phyloP scores from a whole-genome alignment of 2,113 vertebrate genomes.

The Misgurnus anguillicaudatus region DNA sequence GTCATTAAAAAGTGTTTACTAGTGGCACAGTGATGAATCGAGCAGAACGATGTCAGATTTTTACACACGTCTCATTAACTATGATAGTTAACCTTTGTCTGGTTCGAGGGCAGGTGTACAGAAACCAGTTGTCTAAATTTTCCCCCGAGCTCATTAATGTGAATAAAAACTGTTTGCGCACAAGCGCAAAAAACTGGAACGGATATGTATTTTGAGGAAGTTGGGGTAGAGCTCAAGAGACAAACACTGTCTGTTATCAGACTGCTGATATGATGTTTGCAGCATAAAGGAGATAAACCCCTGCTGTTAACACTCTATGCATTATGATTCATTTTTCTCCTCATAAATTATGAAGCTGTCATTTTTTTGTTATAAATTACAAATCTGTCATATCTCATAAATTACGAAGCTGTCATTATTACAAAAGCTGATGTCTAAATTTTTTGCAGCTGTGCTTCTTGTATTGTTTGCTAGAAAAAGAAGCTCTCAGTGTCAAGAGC shows the following conservation, averaged over 20 bases:
- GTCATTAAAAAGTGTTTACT: conserved; percentile 45
- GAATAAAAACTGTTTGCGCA: not conserved
- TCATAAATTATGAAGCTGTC: conserved; percentile 13
- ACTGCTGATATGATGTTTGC: not conserved
- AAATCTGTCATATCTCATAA: conserved; percentile 8
- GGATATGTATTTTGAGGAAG: not conserved
- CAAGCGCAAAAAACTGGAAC: not conserved
- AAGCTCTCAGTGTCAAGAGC: not conserved
- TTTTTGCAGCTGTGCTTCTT: conserved; percentile 16
- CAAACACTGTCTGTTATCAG: not conserved
- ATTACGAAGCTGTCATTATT: conserved; percentile 9
- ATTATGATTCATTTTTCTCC: conserved; percentile 6
- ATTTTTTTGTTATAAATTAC: conserved; percentile 8
- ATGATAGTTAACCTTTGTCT: conserved; percentile 40
- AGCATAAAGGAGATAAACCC: not conserved
- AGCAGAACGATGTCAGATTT: conserved; percentile 40
- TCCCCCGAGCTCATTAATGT: conserved; percentile 1
- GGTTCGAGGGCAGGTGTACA: conserved; percentile 5
- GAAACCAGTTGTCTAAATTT: conserved; percentile 24
- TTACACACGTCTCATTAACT: conserved; percentile 39
- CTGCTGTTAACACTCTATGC: conserved; percentile 1
- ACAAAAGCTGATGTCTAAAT: not conserved
- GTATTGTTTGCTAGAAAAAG: not conserved
- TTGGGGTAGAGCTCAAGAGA: not conserved
- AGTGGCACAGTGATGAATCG: not conserved